These are phyloP conservation scores for Helicolenus hilgendorfi DNA, from an alignment of 2,797 vertebrate species.

Conservation along the genomic window DNA sequence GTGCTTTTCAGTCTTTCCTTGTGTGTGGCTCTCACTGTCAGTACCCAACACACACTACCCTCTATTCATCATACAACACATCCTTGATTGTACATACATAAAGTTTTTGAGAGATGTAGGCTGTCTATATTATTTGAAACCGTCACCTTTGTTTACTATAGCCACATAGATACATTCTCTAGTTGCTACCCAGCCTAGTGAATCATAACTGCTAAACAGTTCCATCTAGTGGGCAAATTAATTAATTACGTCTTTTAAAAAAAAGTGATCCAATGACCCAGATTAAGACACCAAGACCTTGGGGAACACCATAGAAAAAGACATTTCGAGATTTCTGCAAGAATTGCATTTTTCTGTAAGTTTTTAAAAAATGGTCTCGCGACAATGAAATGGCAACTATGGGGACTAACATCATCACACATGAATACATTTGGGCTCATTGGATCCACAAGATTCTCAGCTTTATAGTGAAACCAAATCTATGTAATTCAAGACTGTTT, in stretches of 20 bases:
- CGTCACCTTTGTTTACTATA: background rate
- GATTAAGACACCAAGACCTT: no score
- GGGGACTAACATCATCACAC: no score
- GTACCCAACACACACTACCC: background rate
- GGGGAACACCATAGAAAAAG: no score
- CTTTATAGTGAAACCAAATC: no score
- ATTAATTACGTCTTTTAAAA: background rate
- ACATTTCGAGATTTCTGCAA: no score
- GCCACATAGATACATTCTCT: background rate
- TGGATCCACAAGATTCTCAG: no score
- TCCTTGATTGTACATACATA: background rate
- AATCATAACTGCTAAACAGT: background rate
- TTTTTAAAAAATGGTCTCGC: rapidly evolving
- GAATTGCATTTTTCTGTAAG: rapidly evolving
- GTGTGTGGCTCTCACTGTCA: background rate
- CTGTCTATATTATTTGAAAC: background rate
- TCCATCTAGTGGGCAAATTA: background rate
- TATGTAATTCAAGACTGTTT: no score
- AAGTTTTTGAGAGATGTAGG: background rate
- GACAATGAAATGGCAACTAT: no score
- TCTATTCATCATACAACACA: background rate
- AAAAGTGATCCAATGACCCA: background rate
- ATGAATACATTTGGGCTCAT: no score
- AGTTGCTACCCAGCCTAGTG: background rate
- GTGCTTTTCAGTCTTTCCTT: background rate